These are phyloP conservation scores for Congeria kusceri DNA, from an alignment of 2,888 invertebrate species.

Conservation along the genomic window DNA sequence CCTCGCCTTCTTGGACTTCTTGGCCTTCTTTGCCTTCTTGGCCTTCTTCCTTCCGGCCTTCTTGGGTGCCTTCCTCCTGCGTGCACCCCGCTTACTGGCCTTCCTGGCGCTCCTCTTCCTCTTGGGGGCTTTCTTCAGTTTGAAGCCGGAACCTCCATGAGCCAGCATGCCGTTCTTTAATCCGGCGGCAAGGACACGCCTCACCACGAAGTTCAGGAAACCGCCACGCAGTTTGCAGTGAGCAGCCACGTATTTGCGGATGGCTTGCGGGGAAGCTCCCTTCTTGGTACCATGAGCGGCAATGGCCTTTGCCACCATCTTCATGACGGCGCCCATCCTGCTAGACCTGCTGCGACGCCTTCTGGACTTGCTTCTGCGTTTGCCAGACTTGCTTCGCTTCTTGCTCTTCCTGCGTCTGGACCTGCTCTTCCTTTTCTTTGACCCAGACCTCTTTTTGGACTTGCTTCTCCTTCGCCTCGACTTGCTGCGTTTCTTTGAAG, in stretches of 20 bases:
- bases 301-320: conserved; percentile 37
- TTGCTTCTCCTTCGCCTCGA: conserved; percentile 33
- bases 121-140: not conserved
- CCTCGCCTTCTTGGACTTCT: conserved; percentile 25
- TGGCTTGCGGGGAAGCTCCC: conserved; percentile 53
- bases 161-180: conserved; percentile 29
- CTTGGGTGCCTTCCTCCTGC: conserved; percentile 1
- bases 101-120: not conserved
- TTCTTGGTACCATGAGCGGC: conserved; percentile 36
- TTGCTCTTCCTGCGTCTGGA: conserved; percentile 15
- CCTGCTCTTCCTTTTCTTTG: conserved; percentile 29
- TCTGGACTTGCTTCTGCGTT: conserved; percentile 28
- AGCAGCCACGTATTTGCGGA: conserved; percentile 57
- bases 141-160: conserved; percentile 12
- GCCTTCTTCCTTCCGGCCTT: conserved; percentile 16
- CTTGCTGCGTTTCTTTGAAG: conserved; percentile 30
- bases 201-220: conserved; percentile 47
- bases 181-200: conserved; percentile 35
- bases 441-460: conserved; percentile 34
- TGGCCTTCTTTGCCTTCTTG: conserved; percentile 18
- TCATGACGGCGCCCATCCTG: conserved; percentile 14
- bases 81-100: conserved; percentile 3
- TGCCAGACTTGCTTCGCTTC: conserved; percentile 28
- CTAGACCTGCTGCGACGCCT: conserved; percentile 17
- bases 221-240: conserved; percentile 48